phyloP scores from a whole-genome alignment of 1,140 invertebrate genomes.

The Pseudoatta argentina region DNA sequence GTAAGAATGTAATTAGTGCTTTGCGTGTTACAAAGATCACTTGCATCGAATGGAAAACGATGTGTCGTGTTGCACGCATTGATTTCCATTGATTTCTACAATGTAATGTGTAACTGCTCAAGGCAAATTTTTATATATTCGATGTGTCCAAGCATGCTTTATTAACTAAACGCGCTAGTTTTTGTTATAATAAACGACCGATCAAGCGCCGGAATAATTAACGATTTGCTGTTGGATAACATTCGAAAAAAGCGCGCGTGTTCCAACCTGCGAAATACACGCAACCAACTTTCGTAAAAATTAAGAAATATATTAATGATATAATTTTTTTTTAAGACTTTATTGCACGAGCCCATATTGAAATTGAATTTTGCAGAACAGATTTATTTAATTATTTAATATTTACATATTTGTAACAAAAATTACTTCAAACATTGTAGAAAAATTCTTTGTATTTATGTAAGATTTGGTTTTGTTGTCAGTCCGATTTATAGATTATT shows the following conservation, averaged over 20 bases:
- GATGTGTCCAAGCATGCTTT: constrained; percentile 5
- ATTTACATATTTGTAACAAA: neutral
- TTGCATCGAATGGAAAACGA: constrained; percentile 19
- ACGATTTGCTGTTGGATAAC: constrained; percentile 7
- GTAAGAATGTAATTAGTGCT: constrained; percentile 45
- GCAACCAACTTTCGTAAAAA: constrained; percentile 12
- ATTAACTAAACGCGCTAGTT: constrained; percentile 43
- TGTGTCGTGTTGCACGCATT: constrained; percentile 48
- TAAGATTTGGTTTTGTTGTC: neutral
- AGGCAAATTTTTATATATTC: constrained; percentile 28
- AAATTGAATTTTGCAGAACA: neutral
- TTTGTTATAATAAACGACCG: constrained; percentile 42
- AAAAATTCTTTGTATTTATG: too few relatives aligned
- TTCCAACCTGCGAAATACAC: neutral
- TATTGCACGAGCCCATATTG: neutral
- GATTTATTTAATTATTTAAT: too few relatives aligned
- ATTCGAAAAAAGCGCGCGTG: constrained; percentile 7
- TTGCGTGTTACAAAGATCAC: constrained; percentile 47
- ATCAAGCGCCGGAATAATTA: constrained; percentile 35
- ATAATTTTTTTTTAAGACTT: neutral
- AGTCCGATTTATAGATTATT: neutral
- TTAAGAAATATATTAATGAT: neutral
- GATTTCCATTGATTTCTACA: constrained; percentile 58
- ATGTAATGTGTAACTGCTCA: neutral
- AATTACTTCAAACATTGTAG: neutral